Percentiles rank a stretch among this genome's conserved stretches.
phyloP scores from a whole-genome alignment of 2,113 vertebrate genomes.

The Callionymus lyra region DNA sequence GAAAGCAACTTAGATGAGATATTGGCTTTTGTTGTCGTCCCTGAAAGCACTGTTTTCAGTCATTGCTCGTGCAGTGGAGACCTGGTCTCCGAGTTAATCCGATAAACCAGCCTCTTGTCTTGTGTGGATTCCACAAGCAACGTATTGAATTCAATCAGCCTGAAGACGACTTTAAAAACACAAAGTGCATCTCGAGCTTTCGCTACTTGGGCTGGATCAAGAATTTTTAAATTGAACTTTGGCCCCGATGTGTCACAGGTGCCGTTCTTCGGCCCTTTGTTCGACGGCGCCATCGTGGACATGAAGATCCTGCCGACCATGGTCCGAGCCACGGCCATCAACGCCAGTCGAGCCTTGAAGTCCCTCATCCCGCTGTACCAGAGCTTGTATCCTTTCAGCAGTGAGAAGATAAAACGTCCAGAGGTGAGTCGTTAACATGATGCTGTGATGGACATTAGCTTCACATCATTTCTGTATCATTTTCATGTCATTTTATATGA shows the following conservation, averaged over 20 bases:
- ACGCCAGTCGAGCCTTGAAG: constrained; percentile 93
- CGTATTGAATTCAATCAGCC: constrained; percentile 33
- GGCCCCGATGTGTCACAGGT: constrained; percentile 78
- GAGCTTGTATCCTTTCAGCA: constrained; percentile 99
- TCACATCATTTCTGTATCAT: no score
- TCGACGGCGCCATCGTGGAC: constrained; percentile 97
- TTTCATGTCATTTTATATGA: no score
- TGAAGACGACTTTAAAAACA: constrained; percentile 21
- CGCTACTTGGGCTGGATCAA: constrained; percentile 2
- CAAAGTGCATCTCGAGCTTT: constrained; percentile 8
- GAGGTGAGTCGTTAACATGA: no score
- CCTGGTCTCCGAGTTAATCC: constrained; percentile 44
- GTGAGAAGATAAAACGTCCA: not conserved
- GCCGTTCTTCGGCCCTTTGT: constrained; percentile 95
- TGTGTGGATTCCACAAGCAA: constrained; percentile 56
- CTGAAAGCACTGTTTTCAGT: constrained; percentile 46
- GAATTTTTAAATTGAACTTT: not conserved
- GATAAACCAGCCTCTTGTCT: constrained; percentile 45
- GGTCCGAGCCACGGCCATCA: constrained; percentile 95
- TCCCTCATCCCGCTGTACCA: constrained; percentile 96
- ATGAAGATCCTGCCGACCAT: constrained; percentile 92
- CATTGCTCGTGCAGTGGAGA: constrained; percentile 33
- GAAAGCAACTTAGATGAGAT: constrained; percentile 53
- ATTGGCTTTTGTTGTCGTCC: constrained; percentile 40
- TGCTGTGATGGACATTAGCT: no score